phyloP scores from a whole-genome alignment of 2,888 invertebrate species.

The Luffia ferchaultella region DNA sequence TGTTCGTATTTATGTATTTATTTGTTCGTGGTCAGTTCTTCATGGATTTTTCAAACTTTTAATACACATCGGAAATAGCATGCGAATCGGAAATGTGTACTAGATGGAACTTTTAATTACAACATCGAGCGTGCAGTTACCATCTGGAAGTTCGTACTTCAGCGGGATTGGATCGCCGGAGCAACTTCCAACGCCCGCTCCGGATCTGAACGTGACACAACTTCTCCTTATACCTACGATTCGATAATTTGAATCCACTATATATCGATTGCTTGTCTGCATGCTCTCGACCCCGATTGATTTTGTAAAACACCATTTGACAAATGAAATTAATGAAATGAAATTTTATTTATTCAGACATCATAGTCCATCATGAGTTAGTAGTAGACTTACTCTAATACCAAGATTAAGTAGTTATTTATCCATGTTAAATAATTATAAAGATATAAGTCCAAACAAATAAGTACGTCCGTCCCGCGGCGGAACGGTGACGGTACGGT shows the following conservation, averaged over 20 bases:
- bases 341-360: too few species aligned
- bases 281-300: background rate
- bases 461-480: too few species aligned
- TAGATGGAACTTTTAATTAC: background rate
- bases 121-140: background rate
- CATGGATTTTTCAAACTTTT: background rate
- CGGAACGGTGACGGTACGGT: too few species aligned
- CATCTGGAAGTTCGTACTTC: background rate
- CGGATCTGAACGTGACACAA: background rate
- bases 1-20: too few species aligned
- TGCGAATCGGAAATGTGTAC: background rate
- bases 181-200: background rate
- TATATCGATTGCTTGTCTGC: background rate
- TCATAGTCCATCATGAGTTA: too few species aligned
- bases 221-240: background rate
- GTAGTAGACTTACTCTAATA: too few species aligned
- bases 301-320: too few species aligned
- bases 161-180: background rate
- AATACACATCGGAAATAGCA: background rate
- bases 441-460: too few species aligned
- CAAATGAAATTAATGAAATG: too few species aligned
- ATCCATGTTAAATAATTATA: too few species aligned
- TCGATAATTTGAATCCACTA: background rate
- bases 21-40: too few species aligned
- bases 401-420: too few species aligned